A percentile compares a stretch with the other conserved stretches of the same genome.
phyloP scores from a whole-genome alignment of 1,140 invertebrate genomes.

The Berghia stephanieae region DNA sequence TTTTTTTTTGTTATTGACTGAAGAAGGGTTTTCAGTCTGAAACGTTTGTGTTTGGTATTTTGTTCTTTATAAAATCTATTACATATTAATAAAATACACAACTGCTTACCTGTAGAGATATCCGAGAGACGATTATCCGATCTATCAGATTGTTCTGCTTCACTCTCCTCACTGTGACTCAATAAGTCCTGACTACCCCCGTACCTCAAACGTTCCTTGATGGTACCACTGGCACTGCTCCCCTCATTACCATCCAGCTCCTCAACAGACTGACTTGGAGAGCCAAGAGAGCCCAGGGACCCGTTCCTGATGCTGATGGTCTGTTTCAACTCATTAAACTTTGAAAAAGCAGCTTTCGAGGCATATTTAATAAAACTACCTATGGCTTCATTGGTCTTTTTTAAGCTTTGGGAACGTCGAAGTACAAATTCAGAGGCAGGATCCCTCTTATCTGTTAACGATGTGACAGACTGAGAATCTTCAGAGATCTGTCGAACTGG shows the following conservation, averaged over 20 bases:
- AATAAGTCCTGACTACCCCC: conserved; percentile 34
- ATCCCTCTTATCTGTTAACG: conserved; percentile 28
- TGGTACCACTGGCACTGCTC: conserved; percentile 28
- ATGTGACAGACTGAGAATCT: conserved; percentile 27
- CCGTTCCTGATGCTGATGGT: conserved; percentile 72
- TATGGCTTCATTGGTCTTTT: conserved; percentile 53
- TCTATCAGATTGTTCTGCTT: conserved; percentile 27
- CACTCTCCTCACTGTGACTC: conserved; percentile 32
- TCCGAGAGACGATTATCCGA: conserved; percentile 32
- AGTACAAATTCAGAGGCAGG: conserved; percentile 28
- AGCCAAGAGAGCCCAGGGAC: conserved; percentile 48
- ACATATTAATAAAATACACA: too few species aligned
- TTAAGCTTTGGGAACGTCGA: conserved; percentile 37
- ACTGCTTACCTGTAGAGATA: conserved; percentile 32
- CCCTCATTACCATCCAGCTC: conserved; percentile 36
- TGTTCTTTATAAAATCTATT: too few species aligned
- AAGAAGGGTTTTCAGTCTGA: too few species aligned
- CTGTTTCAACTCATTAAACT: conserved; percentile 92
- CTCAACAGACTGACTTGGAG: conserved; percentile 32
- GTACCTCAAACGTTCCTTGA: conserved; percentile 18
- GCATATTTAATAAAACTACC: conserved; percentile 70
- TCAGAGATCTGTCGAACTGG: neutral
- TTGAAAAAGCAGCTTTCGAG: conserved; percentile 81
- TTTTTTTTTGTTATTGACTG: too few species aligned
- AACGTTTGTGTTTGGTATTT: too few species aligned